phyloP scores from a whole-genome alignment of 2,113 vertebrate species.

The Chitala chitala region DNA sequence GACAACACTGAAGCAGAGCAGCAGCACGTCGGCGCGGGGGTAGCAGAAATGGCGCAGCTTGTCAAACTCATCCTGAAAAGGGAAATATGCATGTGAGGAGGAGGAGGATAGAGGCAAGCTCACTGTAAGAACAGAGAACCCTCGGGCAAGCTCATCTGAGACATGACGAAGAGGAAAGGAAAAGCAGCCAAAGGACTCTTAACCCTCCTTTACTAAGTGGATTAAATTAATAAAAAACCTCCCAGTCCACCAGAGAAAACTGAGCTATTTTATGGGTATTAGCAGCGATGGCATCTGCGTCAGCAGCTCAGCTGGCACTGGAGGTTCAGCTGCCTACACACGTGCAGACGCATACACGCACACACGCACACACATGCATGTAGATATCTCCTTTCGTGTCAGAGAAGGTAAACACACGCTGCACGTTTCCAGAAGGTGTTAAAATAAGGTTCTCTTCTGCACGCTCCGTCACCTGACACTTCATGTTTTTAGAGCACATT shows the following conservation, averaged over 20 bases:
- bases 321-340: background rate
- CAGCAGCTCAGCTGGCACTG: background rate
- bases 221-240: slow-evolving; percentile 15
- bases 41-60: slow-evolving; percentile 78
- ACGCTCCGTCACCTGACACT: slow-evolving; percentile 29
- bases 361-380: too few species aligned
- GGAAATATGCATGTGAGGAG: background rate
- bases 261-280: background rate
- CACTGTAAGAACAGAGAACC: background rate
- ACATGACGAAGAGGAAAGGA: background rate
- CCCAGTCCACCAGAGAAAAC: background rate
- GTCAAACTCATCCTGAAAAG: slow-evolving; percentile 72
- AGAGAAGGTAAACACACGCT: slow-evolving; percentile 12
- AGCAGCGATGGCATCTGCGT: background rate
- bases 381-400: background rate
- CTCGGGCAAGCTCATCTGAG: background rate
- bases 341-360: background rate
- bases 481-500: slow-evolving; percentile 3
- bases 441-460: slow-evolving; percentile 18
- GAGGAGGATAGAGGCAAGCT: background rate
- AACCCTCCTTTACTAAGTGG: background rate
- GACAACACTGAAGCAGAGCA: slow-evolving; percentile 80
- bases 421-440: slow-evolving; percentile 13
- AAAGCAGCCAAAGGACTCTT: background rate
- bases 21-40: slow-evolving; percentile 64